A percentile compares a stretch with the other conserved stretches of the same genome.
Conservation (phyloP, 2,113 vertebrate species). For the Eurypyga helias region DNA sequence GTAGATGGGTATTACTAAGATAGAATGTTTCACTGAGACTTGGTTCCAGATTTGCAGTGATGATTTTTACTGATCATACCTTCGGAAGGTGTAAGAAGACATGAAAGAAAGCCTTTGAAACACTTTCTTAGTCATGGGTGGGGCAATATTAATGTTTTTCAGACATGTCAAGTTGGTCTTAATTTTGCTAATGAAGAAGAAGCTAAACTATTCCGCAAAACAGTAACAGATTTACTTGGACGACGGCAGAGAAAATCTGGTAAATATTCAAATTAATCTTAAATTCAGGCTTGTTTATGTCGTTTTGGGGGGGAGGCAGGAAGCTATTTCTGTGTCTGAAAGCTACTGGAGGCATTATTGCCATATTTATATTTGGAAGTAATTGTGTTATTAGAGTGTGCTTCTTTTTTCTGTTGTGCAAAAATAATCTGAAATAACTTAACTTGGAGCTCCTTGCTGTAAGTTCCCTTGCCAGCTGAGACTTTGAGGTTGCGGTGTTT, state of each 20-base stretch:
- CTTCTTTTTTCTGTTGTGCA: not conserved
- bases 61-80: not conserved
- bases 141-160: constrained; percentile 61
- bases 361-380: not conserved
- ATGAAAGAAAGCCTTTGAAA: constrained; percentile 8
- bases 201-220: constrained; percentile 90
- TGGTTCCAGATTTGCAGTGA: not conserved
- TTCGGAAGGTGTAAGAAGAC: not conserved
- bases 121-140: constrained; percentile 22
- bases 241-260: constrained; percentile 92
- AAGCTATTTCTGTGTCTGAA: not conserved
- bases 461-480: not conserved
- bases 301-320: not conserved
- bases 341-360: not conserved
- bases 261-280: constrained; percentile 64
- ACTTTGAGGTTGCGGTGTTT: not conserved
- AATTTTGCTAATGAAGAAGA: constrained; percentile 99
- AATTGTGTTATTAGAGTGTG: not conserved
- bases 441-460: not conserved
- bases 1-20: not conserved
- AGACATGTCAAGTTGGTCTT: constrained; percentile 95
- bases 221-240: constrained; percentile 88
- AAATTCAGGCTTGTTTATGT: constrained; percentile 7
- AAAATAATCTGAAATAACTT: not conserved
- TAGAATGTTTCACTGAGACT: not conserved